These are phyloP conservation scores for Atrichornis clamosus DNA, from an alignment of 2,113 vertebrate genomes.

Conservation along the genomic window DNA sequence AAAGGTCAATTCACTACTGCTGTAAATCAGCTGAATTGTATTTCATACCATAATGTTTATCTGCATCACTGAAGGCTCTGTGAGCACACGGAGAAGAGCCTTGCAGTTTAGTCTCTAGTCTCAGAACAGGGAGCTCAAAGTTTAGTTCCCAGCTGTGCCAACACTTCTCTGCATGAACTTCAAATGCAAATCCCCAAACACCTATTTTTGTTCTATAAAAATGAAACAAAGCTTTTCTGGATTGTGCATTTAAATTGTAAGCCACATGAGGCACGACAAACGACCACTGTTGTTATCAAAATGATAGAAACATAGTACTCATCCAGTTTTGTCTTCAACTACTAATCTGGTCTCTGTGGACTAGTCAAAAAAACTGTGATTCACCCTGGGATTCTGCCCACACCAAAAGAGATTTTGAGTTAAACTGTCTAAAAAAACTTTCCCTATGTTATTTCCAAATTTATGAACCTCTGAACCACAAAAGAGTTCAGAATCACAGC, in stretches of 20 bases:
- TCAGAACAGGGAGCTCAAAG: neutral
- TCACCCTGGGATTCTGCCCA: neutral
- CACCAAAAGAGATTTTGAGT: neutral
- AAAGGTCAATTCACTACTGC: constrained; percentile 10
- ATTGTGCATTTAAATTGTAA: neutral
- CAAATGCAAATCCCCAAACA: neutral
- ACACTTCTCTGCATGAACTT: neutral
- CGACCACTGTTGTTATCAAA: neutral
- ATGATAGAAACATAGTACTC: neutral
- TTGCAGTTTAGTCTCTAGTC: neutral
- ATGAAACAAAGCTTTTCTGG: neutral
- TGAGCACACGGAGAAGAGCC: neutral
- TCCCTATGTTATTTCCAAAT: neutral
- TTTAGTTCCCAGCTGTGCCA: neutral
- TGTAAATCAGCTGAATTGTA: neutral
- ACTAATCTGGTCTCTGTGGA: neutral
- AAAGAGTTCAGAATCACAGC: neutral
- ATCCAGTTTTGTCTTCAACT: neutral
- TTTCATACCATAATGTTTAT: neutral
- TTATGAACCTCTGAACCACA: neutral
- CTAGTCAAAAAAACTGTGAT: neutral
- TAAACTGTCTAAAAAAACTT: neutral
- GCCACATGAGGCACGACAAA: neutral
- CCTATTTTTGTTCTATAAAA: neutral
- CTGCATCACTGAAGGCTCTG: neutral